Conservation (phyloP, 2,888 invertebrate species). For the Drosophila monieri region DNA sequence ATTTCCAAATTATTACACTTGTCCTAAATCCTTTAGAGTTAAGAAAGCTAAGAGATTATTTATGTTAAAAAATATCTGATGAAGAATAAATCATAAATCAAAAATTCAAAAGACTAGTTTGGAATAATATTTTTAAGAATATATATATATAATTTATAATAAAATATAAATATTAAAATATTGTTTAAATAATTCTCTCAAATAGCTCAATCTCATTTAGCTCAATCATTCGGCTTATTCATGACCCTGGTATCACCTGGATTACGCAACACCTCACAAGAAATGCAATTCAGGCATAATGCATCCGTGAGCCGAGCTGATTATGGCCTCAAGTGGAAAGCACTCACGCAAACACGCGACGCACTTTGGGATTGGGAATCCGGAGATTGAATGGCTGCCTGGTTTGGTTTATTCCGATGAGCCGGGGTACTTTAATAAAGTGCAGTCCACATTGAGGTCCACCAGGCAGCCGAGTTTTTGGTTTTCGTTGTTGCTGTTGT, state of each 20-base stretch:
- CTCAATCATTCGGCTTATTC: conserved; percentile 1
- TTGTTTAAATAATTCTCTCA: no score
- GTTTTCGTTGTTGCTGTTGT: conserved; percentile 23
- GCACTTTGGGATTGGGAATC: conserved; percentile 27
- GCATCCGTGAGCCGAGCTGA: conserved; percentile 25
- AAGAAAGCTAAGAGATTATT: no score
- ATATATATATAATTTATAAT: no score
- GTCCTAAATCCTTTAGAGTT: no score
- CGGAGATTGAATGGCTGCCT: conserved; percentile 8
- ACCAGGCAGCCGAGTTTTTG: conserved; percentile 28
- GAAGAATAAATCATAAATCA: no score
- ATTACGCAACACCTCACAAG: conserved; percentile 55
- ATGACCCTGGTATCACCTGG: conserved; percentile 11
- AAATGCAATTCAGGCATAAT: conserved; percentile 63
- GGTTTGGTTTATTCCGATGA: conserved; percentile 18
- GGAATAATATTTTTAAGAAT: no score
- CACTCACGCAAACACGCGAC: conserved; percentile 48
- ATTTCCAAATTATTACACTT: no score
- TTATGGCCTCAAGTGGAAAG: conserved; percentile 54
- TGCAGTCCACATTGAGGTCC: conserved; percentile 66
- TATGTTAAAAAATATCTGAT: no score
- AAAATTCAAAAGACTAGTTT: no score
- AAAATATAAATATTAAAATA: no score
- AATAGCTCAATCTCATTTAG: not conserved
- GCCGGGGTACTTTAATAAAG: conserved; percentile 63